phyloP scores from a whole-genome alignment of 2,888 invertebrate species.

The Chrysolina oricalcia region DNA sequence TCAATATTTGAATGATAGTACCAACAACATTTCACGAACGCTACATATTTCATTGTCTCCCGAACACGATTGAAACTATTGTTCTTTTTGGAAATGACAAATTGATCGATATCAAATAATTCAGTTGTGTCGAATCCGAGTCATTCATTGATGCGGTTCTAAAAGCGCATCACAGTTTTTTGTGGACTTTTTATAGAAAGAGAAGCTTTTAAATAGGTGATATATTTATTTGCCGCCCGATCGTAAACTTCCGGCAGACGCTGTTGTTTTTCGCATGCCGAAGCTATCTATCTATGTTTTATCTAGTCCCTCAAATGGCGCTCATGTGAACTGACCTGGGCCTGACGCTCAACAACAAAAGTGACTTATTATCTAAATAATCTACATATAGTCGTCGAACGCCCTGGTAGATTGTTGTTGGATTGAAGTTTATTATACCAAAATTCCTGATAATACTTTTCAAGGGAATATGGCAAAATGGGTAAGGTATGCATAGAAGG shows the following conservation, averaged over 20 bases:
- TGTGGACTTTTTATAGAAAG: neutral
- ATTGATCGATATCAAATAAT: neutral
- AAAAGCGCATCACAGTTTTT: neutral
- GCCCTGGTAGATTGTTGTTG: no score
- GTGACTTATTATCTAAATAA: neutral
- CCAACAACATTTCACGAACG: no score
- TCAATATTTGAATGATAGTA: no score
- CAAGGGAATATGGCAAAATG: no score
- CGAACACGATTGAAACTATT: neutral
- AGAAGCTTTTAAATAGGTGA: constrained; percentile 1
- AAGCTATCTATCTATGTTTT: constrained; percentile 9
- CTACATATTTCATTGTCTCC: neutral
- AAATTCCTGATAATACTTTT: no score
- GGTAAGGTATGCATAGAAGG: no score
- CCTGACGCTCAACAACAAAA: neutral
- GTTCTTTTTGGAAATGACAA: neutral
- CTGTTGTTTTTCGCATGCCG: constrained; percentile 8
- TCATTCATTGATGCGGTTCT: neutral
- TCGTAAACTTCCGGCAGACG: constrained; percentile 13
- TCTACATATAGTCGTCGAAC: no score
- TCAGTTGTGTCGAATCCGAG: neutral
- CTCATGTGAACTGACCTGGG: constrained; percentile 1
- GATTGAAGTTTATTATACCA: no score
- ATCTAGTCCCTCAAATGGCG: constrained; percentile 8
- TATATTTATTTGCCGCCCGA: constrained; percentile 4